These are phyloP conservation scores for Tapirus indicus DNA, from an alignment of 2,797 vertebrate species.

Conservation along the genomic window DNA sequence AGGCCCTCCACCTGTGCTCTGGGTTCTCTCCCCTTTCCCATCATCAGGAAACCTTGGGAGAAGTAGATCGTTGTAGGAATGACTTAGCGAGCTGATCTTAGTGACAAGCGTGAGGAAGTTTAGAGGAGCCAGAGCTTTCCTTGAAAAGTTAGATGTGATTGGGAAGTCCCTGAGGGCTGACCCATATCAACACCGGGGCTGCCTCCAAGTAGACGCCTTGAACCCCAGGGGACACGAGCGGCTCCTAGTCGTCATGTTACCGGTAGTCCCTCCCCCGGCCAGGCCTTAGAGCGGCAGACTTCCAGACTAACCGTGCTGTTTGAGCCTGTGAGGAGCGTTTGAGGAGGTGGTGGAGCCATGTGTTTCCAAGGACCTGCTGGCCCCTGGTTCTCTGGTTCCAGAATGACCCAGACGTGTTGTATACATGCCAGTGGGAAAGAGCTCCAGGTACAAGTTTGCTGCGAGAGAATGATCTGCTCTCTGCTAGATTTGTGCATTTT, in stretches of 20 bases:
- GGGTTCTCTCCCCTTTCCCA: not conserved
- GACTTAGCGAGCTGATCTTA: not conserved
- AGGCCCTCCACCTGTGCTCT: not conserved
- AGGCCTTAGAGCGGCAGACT: not conserved
- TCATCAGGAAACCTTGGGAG: not conserved
- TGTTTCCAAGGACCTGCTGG: not conserved
- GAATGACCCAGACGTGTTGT: not conserved
- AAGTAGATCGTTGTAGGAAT: not conserved
- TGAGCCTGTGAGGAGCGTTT: not conserved
- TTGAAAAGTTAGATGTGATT: not conserved
- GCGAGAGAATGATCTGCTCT: not conserved
- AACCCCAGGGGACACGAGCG: not conserved
- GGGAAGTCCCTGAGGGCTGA: not conserved
- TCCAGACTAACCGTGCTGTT: not conserved
- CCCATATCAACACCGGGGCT: not conserved
- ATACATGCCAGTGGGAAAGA: not conserved
- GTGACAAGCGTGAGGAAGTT: not conserved
- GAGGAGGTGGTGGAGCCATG: fast-evolving
- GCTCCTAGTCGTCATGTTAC: not conserved
- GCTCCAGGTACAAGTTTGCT: not conserved
- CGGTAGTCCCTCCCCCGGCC: not conserved
- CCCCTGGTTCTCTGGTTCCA: not conserved
- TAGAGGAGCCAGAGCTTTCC: not conserved
- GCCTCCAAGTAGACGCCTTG: not conserved
- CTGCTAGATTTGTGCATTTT: not conserved